phyloP scores from a whole-genome alignment of 2,797 vertebrate species.

The Lycodopsis pacificus region DNA sequence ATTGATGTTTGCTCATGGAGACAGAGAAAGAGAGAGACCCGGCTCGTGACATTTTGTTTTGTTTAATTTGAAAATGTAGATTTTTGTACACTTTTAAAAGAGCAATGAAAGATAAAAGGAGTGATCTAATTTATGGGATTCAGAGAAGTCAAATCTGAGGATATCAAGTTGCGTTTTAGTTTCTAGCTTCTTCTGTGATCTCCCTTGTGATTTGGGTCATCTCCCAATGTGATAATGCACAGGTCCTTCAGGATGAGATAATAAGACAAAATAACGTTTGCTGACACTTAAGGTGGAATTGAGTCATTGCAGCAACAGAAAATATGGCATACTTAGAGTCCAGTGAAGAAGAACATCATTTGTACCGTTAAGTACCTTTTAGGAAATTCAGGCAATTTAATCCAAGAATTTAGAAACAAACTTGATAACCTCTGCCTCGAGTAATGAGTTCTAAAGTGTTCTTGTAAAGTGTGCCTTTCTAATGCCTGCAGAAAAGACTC shows the following conservation, averaged over 20 bases:
- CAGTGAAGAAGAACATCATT: conserved; percentile 1
- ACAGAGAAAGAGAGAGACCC: conserved; percentile 18
- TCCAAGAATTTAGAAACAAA: neutral
- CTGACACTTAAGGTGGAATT: conserved; percentile 7
- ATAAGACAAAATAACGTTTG: neutral
- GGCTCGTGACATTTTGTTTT: conserved; percentile 59
- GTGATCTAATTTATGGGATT: conserved; percentile 54
- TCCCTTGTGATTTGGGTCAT: conserved; percentile 2
- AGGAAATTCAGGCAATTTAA: neutral
- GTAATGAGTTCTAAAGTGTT: neutral
- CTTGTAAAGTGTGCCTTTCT: neutral
- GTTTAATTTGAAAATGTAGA: conserved; percentile 58
- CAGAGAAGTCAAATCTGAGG: conserved; percentile 3
- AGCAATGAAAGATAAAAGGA: conserved; percentile 52
- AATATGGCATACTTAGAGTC: conserved; percentile 5
- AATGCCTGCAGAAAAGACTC: neutral
- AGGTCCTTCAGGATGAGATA: conserved; percentile 12
- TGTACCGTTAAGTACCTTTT: neutral
- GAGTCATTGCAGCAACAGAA: conserved; percentile 2
- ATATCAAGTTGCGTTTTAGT: conserved; percentile 13
- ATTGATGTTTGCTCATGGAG: conserved; percentile 71
- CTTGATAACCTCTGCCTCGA: neutral
- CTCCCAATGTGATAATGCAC: conserved; percentile 10
- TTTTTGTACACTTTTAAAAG: conserved; percentile 41
- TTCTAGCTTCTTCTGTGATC: conserved; percentile 20